phyloP scores from a whole-genome alignment of 2,888 invertebrate species.

The Blastobasis lacticolella region DNA sequence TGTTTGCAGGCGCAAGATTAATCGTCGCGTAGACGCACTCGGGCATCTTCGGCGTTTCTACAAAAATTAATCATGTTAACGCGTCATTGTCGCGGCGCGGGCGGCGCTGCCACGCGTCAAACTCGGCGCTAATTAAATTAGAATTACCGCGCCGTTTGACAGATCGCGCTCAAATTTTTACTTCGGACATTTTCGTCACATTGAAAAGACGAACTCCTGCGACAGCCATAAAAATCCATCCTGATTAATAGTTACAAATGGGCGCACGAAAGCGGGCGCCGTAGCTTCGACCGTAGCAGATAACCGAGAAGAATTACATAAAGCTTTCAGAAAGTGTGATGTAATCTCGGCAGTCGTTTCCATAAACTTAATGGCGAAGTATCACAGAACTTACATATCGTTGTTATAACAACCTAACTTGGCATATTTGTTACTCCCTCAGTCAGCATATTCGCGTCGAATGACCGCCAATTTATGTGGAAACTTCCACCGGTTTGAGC shows the following conservation, averaged over 20 bases:
- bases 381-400: slow-evolving; percentile 73
- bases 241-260: slow-evolving; percentile 50
- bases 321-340: slow-evolving; percentile 71
- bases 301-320: slow-evolving; percentile 52
- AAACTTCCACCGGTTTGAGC: slow-evolving; percentile 66
- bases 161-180: slow-evolving; percentile 58
- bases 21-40: slow-evolving; percentile 53
- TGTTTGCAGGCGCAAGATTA: slow-evolving; percentile 68
- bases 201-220: slow-evolving; percentile 34
- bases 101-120: slow-evolving; percentile 53
- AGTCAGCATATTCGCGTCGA: slow-evolving; percentile 74
- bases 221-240: slow-evolving; percentile 45
- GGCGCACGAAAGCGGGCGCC: slow-evolving; percentile 28
- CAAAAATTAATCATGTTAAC: slow-evolving; percentile 72
- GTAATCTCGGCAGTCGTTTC: slow-evolving; percentile 69
- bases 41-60: slow-evolving; percentile 43
- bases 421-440: slow-evolving; percentile 73
- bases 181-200: slow-evolving; percentile 30
- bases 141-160: slow-evolving; percentile 66
- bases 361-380: slow-evolving; percentile 73
- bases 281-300: slow-evolving; percentile 26
- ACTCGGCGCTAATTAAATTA: slow-evolving; percentile 66
- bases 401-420: slow-evolving; percentile 72
- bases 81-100: slow-evolving; percentile 58
- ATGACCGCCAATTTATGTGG: slow-evolving; percentile 74